Conservation (phyloP, 2,113 vertebrate genomes). For the Aythya baeri region DNA sequence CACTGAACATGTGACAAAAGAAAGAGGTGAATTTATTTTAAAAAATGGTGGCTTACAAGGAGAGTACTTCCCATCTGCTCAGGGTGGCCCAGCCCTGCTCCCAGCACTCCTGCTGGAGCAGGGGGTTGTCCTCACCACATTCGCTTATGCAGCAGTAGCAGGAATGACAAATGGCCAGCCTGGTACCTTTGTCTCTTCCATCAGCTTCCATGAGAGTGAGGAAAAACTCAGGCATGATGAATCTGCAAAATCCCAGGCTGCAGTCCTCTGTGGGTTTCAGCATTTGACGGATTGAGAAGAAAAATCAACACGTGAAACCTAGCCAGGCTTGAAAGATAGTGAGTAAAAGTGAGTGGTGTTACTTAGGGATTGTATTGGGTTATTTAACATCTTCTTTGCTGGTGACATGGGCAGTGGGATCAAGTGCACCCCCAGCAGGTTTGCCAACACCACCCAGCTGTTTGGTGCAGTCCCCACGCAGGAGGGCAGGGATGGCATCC, state of each 20-base stretch:
- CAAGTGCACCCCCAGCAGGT: no score
- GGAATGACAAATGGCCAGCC: background rate
- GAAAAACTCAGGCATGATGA: background rate
- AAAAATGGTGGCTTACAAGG: background rate
- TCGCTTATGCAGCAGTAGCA: background rate
- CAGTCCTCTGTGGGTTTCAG: background rate
- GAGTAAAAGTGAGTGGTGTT: background rate
- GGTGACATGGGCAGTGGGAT: no score
- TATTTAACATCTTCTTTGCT: no score
- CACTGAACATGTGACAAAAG: background rate
- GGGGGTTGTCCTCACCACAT: background rate
- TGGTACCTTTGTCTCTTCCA: background rate
- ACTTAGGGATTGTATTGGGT: no score
- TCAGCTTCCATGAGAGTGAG: background rate
- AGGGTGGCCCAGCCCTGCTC: background rate
- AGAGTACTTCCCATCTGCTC: background rate
- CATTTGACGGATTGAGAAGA: background rate
- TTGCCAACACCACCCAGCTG: no score
- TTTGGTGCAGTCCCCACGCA: no score
- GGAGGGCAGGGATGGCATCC: no score
- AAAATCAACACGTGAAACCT: background rate
- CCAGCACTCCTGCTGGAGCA: background rate
- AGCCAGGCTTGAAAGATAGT: background rate
- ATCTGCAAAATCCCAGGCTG: background rate
- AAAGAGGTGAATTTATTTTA: background rate